Base-by-base conservation (phyloP, 2,888 invertebrate species). In the Cheiracanthium punctorium region DNA sequence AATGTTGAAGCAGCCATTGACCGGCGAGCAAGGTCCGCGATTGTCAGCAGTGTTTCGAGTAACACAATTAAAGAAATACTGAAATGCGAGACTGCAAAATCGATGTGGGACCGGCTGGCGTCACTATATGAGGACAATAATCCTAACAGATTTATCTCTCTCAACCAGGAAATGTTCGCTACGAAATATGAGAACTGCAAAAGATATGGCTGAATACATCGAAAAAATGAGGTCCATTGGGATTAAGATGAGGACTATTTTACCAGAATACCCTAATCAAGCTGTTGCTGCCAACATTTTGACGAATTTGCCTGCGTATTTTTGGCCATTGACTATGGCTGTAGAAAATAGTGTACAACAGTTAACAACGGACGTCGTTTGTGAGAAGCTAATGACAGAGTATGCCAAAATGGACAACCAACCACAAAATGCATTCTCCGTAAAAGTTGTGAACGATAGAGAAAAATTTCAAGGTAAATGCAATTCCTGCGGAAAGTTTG, bases 261-360 rank as follows among this genome's bases (percentile, higher is more conserved):
- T 64, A 8, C 64, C 64, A 8, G 14, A 5, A 29, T 64, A 64
- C 24, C 64, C 64, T 4, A 14, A 64, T 28, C 64, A 64, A 24
- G 28, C 64, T 64, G 64, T 67, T 30, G 67, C 29, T 30, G 32
- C 67, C 12, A 67, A 67, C n/a, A 29, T 67, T 32, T 67, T 32
- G 12, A 67, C 67, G n/a, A n/a, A n/a, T n/a, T n/a, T n/a, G n/a
- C n/a, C n/a, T n/a, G n/a, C 65, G 28, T 29, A 24, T 28, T 65
- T 65, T 29, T 20, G 29, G 5, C 65, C 65, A 65, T 29, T 65
- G 17, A 65, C 28, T 1, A 65, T 67, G 32, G 67, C 67, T 30
- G 17, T 67, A 14, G 67, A 67, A 67, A 67, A 67, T 20, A 67
- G 67, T 67, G 32, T 67, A n/a, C 30, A 30, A 67, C n/a, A 67